These are phyloP conservation scores for Luscinia megarhynchos DNA, from an alignment of 2,797 vertebrate species.

Conservation along the genomic window DNA sequence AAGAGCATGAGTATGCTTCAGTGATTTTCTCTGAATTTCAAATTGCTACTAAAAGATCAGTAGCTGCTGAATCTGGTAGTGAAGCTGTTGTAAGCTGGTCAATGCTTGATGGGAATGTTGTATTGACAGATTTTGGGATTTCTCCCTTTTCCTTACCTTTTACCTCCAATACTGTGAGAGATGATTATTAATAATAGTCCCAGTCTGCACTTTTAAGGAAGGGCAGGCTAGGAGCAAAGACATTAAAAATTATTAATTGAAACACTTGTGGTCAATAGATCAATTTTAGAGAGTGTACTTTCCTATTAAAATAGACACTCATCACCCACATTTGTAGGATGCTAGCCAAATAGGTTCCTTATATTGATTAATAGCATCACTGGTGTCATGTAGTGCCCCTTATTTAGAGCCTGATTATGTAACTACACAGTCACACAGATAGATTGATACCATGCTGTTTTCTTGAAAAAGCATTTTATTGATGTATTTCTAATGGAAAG, in stretches of 20 bases:
- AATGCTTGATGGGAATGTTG: neutral
- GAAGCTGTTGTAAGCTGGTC: neutral
- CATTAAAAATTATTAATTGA: slow-evolving; percentile 24
- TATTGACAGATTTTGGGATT: neutral
- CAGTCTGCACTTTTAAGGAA: neutral
- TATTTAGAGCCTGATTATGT: neutral
- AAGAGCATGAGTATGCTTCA: neutral
- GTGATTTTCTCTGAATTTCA: neutral
- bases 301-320: slow-evolving; percentile 11
- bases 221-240: neutral
- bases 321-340: neutral
- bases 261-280: slow-evolving; percentile 17
- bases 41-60: neutral
- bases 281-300: slow-evolving; percentile 21
- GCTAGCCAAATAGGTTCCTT: slow-evolving; percentile 14
- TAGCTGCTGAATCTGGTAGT: neutral
- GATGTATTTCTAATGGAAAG: neutral
- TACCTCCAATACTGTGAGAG: neutral
- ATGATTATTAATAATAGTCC: slow-evolving; percentile 2
- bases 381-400: neutral
- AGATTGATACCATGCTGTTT: neutral
- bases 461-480: neutral
- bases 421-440: neutral
- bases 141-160: neutral
- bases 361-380: neutral